Evolutionary conservation across 2,113 vertebrate species (phyloP), one percentile per base, ranked within the genome.

Genomic region (Anoplopoma fimbria): DNA sequence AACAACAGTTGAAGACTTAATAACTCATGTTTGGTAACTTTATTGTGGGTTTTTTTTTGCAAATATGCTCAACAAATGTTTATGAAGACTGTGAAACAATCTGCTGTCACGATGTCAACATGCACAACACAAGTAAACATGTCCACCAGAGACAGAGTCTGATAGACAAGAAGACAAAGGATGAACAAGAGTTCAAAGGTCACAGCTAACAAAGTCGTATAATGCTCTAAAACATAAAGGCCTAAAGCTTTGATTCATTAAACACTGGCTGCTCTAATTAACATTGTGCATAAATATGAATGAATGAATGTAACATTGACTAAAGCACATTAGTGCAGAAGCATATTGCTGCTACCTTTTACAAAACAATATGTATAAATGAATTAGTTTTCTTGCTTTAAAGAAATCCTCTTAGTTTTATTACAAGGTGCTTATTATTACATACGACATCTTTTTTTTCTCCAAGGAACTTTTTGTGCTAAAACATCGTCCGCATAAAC

Each of bases 11-110:
- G 70, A 64, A 70, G 78, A 47, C 78, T 91, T 79, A 84, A 80
- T 83, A 84, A 69, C 33, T 65, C 36, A 57, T 47, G 57, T 84
- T 91, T 53, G 38, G 71, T 33, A 57, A 81, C 75, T 93, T 91
- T 92, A 91, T 90, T 91, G 75, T 78, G 14, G 6, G 45, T 42
- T 42, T 42, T 4, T 19, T 86, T 75, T 79, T 45, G 61, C 9
- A 79, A 77, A 85, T 51, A 51, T 64, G 14, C 27, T 74, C 40
- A 75, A 68, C 40, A 38, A 67, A 34, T 21, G 31, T 74, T 76
- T 38, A 42, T 47, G 68, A 78, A 77, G 67, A 27, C 8, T 15
- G 38, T 8, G 51, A 67, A 6, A 79, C 38, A 60, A 9, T 21
- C 2, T 10, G 29, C 62, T 0, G 51, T 69, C 27, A 75, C 61